Percentiles rank a stretch among this genome's conserved stretches.
Evolutionary conservation across 2,888 invertebrate species (phyloP).

Genomic region (Coenonympha glycerion): DNA sequence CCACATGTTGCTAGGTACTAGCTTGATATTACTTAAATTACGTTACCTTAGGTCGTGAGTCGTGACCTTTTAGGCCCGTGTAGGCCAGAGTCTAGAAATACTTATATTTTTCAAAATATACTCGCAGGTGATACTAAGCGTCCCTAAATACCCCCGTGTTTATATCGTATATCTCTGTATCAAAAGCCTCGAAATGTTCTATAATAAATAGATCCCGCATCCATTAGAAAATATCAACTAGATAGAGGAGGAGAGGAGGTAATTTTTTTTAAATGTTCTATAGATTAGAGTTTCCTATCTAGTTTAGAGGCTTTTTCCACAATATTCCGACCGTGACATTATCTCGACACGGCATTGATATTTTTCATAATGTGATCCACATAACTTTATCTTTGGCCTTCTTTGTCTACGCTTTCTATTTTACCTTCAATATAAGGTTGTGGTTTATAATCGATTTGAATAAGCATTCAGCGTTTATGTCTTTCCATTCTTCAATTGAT

Average conservation of each 20-base stretch:
- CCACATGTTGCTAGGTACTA: conserved; percentile 15
- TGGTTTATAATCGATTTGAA: neutral
- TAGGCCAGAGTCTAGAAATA: no score
- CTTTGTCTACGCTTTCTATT: neutral
- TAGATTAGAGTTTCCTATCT: neutral
- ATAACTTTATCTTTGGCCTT: neutral
- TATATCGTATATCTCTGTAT: no score
- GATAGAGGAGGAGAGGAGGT: no score
- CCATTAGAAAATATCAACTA: neutral
- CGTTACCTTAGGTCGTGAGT: neutral
- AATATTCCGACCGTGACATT: conserved; percentile 1
- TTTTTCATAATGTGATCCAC: neutral
- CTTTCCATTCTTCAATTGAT: neutral
- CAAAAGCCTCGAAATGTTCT: no score
- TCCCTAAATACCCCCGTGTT: no score
- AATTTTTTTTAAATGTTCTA: neutral
- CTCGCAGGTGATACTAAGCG: no score
- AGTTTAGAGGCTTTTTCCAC: neutral
- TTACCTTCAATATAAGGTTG: neutral
- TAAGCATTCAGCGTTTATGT: neutral
- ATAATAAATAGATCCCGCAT: no score
- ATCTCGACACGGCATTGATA: neutral
- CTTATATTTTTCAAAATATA: no score
- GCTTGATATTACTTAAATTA: conserved; percentile 1
- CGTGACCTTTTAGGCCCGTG: no score